Conservation (phyloP, 2,888 invertebrate genomes). For the Hyposoter dolosus region DNA sequence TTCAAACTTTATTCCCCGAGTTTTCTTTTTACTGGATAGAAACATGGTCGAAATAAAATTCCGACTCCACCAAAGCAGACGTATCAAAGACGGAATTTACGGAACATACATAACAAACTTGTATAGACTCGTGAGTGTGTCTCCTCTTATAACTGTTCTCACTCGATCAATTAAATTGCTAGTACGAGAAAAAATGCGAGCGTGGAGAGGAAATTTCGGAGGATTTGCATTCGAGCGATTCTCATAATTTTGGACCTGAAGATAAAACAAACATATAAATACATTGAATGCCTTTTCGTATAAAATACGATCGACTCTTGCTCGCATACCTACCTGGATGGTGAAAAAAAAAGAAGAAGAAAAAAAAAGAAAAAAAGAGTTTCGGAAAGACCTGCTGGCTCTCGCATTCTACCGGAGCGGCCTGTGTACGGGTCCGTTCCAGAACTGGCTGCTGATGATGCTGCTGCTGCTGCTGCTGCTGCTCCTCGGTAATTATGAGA, state of each 20-base stretch:
- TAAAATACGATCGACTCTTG: constrained; percentile 56
- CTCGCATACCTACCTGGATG: constrained; percentile 77
- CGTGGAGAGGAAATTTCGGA: not conserved
- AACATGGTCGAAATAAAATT: too few relatives aligned
- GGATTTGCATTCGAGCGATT: not conserved
- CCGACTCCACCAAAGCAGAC: too few relatives aligned
- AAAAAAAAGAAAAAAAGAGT: not conserved
- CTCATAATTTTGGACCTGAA: constrained; percentile 29
- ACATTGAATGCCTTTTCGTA: constrained; percentile 16
- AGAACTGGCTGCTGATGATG: constrained; percentile 39
- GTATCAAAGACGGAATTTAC: not conserved
- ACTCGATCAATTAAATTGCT: not conserved
- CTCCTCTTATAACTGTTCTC: not conserved
- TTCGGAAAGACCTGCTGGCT: constrained; percentile 19
- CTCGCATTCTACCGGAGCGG: constrained; percentile 51
- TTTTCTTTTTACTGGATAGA: too few relatives aligned
- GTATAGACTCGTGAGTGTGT: not conserved
- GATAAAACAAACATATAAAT: constrained; percentile 32
- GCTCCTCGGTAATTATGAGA: constrained; percentile 81
- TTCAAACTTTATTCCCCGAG: too few relatives aligned
- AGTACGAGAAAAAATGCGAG: not conserved
- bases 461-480: constrained; percentile 48
- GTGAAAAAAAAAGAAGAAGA: constrained; percentile 19
- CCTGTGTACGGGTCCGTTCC: constrained; percentile 4
- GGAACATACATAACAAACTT: not conserved